phyloP scores from a whole-genome alignment of 2,888 invertebrate genomes.

The Pyrocoelia pectoralis region DNA sequence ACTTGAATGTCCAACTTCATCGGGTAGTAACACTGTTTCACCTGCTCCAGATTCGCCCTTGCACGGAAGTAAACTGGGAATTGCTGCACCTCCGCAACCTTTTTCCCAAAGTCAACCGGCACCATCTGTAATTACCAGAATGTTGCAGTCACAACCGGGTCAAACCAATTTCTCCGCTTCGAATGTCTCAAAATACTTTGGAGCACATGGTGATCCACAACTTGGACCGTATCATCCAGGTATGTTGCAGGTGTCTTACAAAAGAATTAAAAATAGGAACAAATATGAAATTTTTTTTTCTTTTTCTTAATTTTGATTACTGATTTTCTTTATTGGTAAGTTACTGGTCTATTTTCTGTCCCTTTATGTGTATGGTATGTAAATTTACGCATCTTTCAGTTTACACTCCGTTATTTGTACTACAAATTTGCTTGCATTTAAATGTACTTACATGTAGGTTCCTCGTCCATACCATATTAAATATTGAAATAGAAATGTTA shows the following conservation, averaged over 20 bases:
- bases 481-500: no score
- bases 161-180: constrained; percentile 42
- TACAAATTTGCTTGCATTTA: no score
- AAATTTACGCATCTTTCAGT: no score
- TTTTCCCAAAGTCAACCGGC: constrained; percentile 62
- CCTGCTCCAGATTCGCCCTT: constrained; percentile 47
- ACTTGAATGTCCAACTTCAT: constrained; percentile 42
- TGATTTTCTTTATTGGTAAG: no score
- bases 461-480: no score
- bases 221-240: constrained; percentile 25
- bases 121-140: constrained; percentile 69
- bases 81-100: constrained; percentile 62
- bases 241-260: not conserved
- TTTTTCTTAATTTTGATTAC: not conserved
- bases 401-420: no score
- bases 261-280: no score
- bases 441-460: no score
- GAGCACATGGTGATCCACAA: constrained; percentile 38
- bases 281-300: no score
- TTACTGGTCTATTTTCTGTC: no score
- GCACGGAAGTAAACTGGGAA: constrained; percentile 50
- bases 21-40: constrained; percentile 50
- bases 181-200: constrained; percentile 33
- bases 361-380: no score
- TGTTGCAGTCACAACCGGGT: constrained; percentile 64